Evolutionary conservation across 30 jellyfish, hydroid and myxozoan species (phyloP), one percentile per base, ranked within the genome.

Genomic region (Pelagia noctiluca): DNA sequence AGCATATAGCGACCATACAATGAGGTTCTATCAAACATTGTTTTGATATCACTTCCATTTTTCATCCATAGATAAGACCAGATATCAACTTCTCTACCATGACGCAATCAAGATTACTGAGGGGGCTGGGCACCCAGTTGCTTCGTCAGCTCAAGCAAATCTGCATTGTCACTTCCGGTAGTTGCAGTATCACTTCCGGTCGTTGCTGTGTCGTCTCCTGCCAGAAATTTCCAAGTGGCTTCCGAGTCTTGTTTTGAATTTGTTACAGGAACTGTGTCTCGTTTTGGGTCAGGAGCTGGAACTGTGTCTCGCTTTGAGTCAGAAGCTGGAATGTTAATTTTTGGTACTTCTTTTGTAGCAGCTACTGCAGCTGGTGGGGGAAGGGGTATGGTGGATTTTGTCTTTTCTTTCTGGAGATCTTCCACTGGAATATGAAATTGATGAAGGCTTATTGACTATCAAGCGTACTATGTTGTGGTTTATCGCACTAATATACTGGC

Each of bases 161-260:
- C 92, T 8, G 84, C 92, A 36, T 82, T 82, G 80, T 82, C 92
- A 1, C 72, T 79, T 35, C 83, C 81, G 7, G 82, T 77, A 50
- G 78, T 34, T 30, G 75, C 76, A 23, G 76, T 19, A 8, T n/a
- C n/a, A n/a, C n/a, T n/a, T n/a, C n/a, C n/a, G n/a, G n/a, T n/a
- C n/a, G n/a, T n/a, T n/a, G 76, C 75, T 62, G 63, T 53, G 50
- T 52, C 25, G 35, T 50, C 46, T 0, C 47, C 76, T 10, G 79
- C 68, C 1, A 72, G 49, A 71, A 82, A 82, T 23, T 75, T 82
- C 92, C 92, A 82, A 35, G 74, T 82, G 61, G 92, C 92, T 57
- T 82, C 92, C 4, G 92, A 82, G 63, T 82, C 92, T 52, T 52
- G 68, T 30, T 52, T 52, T 5, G 68, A 52, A 5, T 8, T 42